Conservation (phyloP, 1,140 invertebrate genomes). For the Pseudobourletiella spinata region DNA sequence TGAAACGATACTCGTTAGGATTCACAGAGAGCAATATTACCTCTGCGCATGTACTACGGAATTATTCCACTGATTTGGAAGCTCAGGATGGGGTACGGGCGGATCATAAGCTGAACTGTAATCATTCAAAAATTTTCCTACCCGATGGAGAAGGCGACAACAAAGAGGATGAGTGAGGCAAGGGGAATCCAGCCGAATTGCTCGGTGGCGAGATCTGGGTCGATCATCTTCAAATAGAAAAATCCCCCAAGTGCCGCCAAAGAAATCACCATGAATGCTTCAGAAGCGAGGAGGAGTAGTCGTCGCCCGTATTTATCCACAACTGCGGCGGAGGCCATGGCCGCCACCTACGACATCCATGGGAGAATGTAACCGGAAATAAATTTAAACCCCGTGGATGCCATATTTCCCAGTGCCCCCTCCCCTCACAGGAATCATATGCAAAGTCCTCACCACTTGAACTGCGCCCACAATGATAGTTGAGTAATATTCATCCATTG, state of each 20-base stretch:
- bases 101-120: no score
- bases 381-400: background rate
- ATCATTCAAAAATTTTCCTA: slow-evolving; percentile 25
- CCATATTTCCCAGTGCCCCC: background rate
- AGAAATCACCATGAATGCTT: slow-evolving; percentile 42
- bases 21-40: no score
- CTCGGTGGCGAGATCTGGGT: slow-evolving; percentile 6
- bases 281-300: slow-evolving; percentile 48
- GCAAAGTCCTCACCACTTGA: slow-evolving; percentile 40
- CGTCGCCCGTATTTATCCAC: slow-evolving; percentile 53
- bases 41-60: no score
- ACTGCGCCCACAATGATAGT: slow-evolving; percentile 46
- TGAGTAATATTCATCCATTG: slow-evolving; percentile 35
- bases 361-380: slow-evolving; percentile 20
- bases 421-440: background rate
- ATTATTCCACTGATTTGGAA: no score
- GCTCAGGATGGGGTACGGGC: no score
- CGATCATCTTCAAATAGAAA: slow-evolving; percentile 41
- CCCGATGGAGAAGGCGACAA: slow-evolving; percentile 44
- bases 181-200: slow-evolving; percentile 43
- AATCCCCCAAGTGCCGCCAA: slow-evolving; percentile 42
- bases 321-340: slow-evolving; percentile 44
- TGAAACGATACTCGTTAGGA: no score
- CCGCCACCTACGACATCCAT: slow-evolving; percentile 40
- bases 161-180: slow-evolving; percentile 42